A percentile compares a stretch with the other conserved stretches of the same genome.
phyloP scores from a whole-genome alignment of 92 coral and sea anemone species.

The Palythoa grandis region DNA sequence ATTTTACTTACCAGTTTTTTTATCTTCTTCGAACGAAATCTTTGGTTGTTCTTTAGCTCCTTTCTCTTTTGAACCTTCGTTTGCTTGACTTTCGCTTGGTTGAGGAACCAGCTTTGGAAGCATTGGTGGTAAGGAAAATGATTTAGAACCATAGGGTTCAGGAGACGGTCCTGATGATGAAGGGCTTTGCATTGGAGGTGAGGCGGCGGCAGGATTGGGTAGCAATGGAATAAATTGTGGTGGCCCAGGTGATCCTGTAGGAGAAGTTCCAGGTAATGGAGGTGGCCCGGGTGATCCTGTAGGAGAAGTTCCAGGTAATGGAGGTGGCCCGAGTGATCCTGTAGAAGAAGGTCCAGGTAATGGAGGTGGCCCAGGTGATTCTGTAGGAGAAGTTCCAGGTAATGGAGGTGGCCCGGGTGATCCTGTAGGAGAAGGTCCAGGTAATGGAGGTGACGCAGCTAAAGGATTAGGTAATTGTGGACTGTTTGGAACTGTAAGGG shows the following conservation, averaged over 20 bases:
- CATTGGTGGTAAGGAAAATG: background rate
- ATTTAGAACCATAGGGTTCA: background rate
- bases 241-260: background rate
- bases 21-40: background rate
- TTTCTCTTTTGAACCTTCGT: slow-evolving; percentile 7
- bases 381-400: background rate
- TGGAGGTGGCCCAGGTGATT: background rate
- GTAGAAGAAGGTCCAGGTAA: background rate
- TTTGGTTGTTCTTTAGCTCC: background rate
- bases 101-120: slow-evolving; percentile 27
- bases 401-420: background rate
- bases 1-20: slow-evolving; percentile 2
- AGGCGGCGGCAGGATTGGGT: slow-evolving; percentile 23
- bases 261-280: background rate
- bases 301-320: background rate
- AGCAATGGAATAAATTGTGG: background rate
- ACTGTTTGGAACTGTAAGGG: background rate
- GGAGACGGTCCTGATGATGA: background rate
- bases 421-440: background rate
- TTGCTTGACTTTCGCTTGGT: slow-evolving; percentile 4
- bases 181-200: background rate
- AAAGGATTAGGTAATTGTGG: slow-evolving; percentile 5
- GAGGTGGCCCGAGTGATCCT: background rate
- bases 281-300: background rate
- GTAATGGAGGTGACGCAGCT: slow-evolving; percentile 8